phyloP scores from a whole-genome alignment of 2,797 vertebrate species.

The Eupleurogrammus muticus region DNA sequence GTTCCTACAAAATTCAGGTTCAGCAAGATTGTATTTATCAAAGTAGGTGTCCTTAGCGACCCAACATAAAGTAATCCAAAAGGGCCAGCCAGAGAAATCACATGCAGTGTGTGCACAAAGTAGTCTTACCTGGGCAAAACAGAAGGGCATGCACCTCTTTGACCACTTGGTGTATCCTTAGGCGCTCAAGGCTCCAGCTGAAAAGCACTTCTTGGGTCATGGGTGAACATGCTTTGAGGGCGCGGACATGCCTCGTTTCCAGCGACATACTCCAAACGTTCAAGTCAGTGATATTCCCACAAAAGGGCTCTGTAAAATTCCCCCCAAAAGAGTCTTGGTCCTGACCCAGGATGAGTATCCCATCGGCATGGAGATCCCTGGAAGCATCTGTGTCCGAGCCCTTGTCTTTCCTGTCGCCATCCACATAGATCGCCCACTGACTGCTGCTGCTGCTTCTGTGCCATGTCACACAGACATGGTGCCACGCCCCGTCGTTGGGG shows the following conservation, averaged over 20 bases:
- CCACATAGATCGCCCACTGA: slow-evolving; percentile 87
- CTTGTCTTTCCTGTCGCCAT: slow-evolving; percentile 80
- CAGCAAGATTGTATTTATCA: neutral
- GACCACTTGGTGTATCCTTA: slow-evolving; percentile 77
- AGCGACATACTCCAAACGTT: slow-evolving; percentile 86
- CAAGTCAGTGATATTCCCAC: slow-evolving; percentile 90
- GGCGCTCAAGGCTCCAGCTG: slow-evolving; percentile 74
- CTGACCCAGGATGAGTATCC: slow-evolving; percentile 92
- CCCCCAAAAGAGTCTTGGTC: slow-evolving; percentile 94
- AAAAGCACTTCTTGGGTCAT: slow-evolving; percentile 77
- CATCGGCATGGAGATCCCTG: slow-evolving; percentile 82
- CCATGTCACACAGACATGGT: slow-evolving; percentile 91
- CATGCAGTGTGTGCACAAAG: neutral
- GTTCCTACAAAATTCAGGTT: neutral
- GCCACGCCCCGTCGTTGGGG: slow-evolving; percentile 86
- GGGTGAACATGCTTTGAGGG: slow-evolving; percentile 77
- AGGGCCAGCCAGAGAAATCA: neutral
- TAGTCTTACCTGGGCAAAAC: slow-evolving; percentile 82
- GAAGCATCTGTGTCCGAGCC: slow-evolving; percentile 69
- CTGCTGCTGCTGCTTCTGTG: slow-evolving; percentile 70
- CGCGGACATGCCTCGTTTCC: slow-evolving; percentile 74
- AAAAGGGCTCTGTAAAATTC: slow-evolving; percentile 92
- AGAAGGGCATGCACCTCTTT: slow-evolving; percentile 69
- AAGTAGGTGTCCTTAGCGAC: neutral
- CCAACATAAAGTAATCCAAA: neutral